A percentile compares a stretch with the other conserved stretches of the same genome.
These are phyloP conservation scores for Microdon myrmicae DNA, from an alignment of 2,888 invertebrate species.

Conservation along the genomic window DNA sequence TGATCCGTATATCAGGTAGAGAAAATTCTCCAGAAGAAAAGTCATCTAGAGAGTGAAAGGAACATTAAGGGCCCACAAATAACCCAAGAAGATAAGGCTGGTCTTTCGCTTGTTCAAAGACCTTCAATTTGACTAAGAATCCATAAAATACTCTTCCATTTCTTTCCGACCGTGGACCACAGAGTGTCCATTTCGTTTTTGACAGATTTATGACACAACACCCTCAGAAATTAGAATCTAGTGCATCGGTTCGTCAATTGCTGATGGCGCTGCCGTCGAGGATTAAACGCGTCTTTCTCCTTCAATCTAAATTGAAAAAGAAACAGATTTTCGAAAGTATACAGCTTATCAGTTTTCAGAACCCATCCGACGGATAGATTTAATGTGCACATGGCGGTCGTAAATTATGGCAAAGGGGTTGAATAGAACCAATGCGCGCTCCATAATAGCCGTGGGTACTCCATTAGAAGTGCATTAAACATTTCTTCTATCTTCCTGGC, in stretches of 20 bases:
- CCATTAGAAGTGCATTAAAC: conserved; percentile 38
- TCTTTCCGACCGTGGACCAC: conserved; percentile 18
- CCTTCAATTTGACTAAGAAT: conserved; percentile 35
- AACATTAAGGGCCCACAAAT: too few relatives aligned
- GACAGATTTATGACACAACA: conserved; percentile 46
- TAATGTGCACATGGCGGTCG: conserved; percentile 36
- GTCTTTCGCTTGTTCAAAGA: too few relatives aligned
- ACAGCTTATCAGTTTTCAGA: conserved; percentile 25
- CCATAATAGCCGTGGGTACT: conserved; percentile 36
- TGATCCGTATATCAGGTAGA: too few relatives aligned
- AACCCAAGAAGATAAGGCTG: too few relatives aligned
- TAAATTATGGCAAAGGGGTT: conserved; percentile 37
- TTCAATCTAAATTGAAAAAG: conserved; percentile 25
- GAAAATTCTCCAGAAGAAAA: too few relatives aligned
- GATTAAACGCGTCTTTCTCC: conserved; percentile 2
- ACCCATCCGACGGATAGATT: conserved; percentile 26
- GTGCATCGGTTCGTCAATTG: conserved; percentile 28
- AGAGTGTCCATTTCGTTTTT: conserved; percentile 36
- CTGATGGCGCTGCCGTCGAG: conserved; percentile 3
- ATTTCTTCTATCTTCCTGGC: conserved; percentile 2
- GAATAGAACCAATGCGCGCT: conserved; percentile 33
- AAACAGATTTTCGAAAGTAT: conserved; percentile 13
- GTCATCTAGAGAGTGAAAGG: too few relatives aligned
- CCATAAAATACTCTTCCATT: conserved; percentile 40
- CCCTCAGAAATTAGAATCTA: conserved; percentile 19